phyloP scores from a whole-genome alignment of 2,113 vertebrate genomes.

The Oophaga pumilio region DNA sequence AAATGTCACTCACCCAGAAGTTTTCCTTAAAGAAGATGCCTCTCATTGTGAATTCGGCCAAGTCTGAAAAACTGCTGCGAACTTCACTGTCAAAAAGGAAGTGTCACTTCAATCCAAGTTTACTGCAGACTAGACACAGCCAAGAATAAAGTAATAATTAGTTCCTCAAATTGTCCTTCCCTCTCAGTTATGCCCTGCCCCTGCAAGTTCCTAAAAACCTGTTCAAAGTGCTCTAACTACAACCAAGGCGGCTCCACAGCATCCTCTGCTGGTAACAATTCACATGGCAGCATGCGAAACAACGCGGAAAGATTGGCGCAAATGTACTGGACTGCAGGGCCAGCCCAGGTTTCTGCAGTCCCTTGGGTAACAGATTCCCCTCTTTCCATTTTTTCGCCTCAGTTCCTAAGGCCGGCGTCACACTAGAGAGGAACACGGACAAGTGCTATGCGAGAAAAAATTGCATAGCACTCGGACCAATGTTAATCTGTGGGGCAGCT shows the following conservation, averaged over 20 bases:
- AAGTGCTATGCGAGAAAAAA: no score
- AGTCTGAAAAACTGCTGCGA: background rate
- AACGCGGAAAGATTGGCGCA: background rate
- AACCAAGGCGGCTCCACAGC: no score
- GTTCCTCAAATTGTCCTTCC: constrained; percentile 16
- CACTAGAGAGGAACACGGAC: no score
- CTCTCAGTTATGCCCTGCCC: background rate
- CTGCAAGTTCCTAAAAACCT: background rate
- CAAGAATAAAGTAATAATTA: background rate
- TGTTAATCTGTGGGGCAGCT: no score
- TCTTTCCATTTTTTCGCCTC: no score
- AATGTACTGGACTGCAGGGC: background rate
- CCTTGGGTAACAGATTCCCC: no score
- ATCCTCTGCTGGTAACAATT: background rate
- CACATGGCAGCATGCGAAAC: background rate
- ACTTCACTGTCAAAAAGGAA: background rate
- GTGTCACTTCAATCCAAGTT: background rate
- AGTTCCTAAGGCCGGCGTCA: no score
- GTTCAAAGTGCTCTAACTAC: background rate
- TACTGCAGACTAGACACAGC: background rate
- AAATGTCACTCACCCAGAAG: constrained; percentile 84
- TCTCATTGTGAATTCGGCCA: constrained; percentile 71
- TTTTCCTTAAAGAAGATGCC: constrained; percentile 81
- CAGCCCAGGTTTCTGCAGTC: no score
- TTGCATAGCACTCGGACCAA: no score